Base-by-base conservation (phyloP, 2,888 invertebrate species). In the Lacanobia wlatinum region DNA sequence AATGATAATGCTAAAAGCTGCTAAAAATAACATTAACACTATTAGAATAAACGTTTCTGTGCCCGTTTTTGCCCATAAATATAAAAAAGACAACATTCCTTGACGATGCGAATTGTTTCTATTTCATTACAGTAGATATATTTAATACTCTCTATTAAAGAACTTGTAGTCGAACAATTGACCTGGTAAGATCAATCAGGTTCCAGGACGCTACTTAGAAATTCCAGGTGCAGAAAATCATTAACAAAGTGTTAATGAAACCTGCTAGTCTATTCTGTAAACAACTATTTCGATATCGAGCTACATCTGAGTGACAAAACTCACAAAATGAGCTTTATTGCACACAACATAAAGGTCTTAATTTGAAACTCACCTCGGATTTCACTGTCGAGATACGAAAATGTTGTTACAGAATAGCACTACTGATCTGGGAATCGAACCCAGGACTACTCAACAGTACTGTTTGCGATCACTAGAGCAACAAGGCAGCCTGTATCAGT, bases 11-110 rank as follows among this genome's bases (percentile, higher is more conserved):
- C 53, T 23, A 60, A 60, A 60, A 21, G 16, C 46, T 28, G 14
- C 56, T 59, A 52, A 40, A 46, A 61, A 76, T 65, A 61, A 9
- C 18, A 40, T 28, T 40, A n/a, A 16, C 28, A n/a, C 18, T 21
- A 48, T 55, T 60, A 38, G 18, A 28, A 48, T 8, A 14, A 63
- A 50, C 8, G 34, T 40, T 40, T 50, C 0, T 34, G 34, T 34
- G 34, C 55, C 28, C 8, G 28, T 55, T 28, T n/a, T 6, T 53
- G 21, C 1, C 34, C 18, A 76, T 38, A 18, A 38, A 2, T 46
- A 38, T 53, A n/a, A 52, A 55, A 34, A 21, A 48, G 21, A 61
- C 50, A 59, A 77, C 28, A 53, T 43, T 38, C 28, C 12, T 10
- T 68, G 59, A 63, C n/a, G 23, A 16, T 52, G 7, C 9, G 5